These are phyloP conservation scores for Glossophaga mutica DNA, from an alignment of 2,797 vertebrate species.

Conservation along the genomic window DNA sequence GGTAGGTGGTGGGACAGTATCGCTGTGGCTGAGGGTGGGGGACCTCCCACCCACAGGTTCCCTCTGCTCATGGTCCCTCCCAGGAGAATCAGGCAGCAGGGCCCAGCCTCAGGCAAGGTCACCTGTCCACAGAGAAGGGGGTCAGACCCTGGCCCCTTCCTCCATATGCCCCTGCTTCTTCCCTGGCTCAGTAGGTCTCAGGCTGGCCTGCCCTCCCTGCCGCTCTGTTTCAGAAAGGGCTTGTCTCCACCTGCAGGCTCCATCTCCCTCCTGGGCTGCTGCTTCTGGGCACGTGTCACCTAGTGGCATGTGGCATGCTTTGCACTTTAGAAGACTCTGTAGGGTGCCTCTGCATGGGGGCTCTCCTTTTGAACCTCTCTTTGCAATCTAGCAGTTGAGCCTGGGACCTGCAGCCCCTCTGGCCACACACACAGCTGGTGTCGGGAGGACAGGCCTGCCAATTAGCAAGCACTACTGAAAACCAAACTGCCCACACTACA, in stretches of 20 bases:
- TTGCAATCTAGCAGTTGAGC: neutral
- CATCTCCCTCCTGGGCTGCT: neutral
- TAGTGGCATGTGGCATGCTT: neutral
- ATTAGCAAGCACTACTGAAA: rapidly evolving
- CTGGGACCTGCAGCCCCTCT: neutral
- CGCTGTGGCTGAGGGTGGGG: neutral
- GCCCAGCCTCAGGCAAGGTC: constrained; percentile 54
- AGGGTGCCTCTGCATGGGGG: neutral
- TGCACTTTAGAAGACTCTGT: constrained; percentile 4
- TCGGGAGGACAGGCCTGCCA: neutral
- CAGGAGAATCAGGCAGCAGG: constrained; percentile 29
- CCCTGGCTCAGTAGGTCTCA: neutral
- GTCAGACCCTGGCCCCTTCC: neutral
- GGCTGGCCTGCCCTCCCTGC: neutral
- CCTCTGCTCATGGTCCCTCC: constrained; percentile 53
- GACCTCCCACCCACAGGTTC: constrained; percentile 40
- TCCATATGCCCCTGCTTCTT: neutral
- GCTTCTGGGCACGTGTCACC: neutral
- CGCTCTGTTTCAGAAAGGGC: neutral
- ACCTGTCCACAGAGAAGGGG: neutral
- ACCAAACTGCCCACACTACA: neutral
- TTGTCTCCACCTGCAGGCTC: neutral
- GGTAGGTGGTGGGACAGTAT: neutral
- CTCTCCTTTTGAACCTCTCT: neutral
- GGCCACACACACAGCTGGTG: neutral